These are phyloP conservation scores for Eupeodes corollae DNA, from an alignment of 1,140 invertebrate genomes.

Conservation along the genomic window DNA sequence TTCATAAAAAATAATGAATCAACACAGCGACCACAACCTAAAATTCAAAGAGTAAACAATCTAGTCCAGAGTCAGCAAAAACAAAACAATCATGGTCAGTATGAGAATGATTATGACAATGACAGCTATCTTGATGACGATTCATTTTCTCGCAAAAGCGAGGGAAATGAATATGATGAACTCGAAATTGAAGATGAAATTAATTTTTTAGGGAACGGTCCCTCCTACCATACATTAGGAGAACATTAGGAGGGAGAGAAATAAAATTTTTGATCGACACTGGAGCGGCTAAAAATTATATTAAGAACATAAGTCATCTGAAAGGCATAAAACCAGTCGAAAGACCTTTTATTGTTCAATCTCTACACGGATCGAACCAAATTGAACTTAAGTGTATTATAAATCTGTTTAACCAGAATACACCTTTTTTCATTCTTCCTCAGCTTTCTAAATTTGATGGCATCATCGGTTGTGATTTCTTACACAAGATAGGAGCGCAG, in stretches of 20 bases:
- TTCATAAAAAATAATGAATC: no score
- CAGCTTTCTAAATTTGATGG: neutral
- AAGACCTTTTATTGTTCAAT: no score
- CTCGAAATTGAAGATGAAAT: neutral
- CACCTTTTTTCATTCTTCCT: neutral
- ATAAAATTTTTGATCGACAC: constrained; percentile 3
- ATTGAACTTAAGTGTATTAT: no score
- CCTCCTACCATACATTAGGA: neutral
- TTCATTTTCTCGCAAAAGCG: neutral
- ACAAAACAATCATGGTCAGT: neutral
- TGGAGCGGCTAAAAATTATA: neutral
- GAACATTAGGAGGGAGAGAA: neutral
- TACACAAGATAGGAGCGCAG: no score
- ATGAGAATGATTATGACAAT: neutral
- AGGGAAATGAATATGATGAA: no score
- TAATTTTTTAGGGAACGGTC: neutral
- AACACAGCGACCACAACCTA: neutral
- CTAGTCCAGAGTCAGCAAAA: neutral
- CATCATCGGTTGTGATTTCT: neutral
- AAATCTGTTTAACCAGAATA: neutral
- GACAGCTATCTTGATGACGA: neutral
- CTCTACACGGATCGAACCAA: no score
- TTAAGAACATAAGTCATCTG: neutral
- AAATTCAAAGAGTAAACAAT: neutral
- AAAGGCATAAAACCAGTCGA: no score